A percentile compares a stretch with the other conserved stretches of the same genome.
Conservation (phyloP, 2,797 vertebrate genomes). For the Gouania willdenowi region DNA sequence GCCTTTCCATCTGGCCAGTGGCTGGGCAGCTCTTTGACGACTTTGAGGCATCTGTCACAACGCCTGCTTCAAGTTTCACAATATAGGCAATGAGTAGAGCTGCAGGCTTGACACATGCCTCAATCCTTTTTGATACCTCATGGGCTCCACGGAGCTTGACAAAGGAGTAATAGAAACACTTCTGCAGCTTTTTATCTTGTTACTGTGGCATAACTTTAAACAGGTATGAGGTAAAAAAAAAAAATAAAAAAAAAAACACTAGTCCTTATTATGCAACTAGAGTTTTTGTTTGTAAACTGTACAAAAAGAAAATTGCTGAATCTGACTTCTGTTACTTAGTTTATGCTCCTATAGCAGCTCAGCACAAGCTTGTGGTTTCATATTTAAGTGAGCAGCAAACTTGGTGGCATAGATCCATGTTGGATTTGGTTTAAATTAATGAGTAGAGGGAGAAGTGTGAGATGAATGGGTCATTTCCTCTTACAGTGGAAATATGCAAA, state of each 20-base stretch:
- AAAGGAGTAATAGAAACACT: constrained; percentile 5
- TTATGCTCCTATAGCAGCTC: no score
- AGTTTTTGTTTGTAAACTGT: no score
- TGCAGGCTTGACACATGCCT: constrained; percentile 25
- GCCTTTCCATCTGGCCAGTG: constrained; percentile 58
- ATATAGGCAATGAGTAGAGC: constrained; percentile 33
- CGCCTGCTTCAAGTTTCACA: constrained; percentile 39
- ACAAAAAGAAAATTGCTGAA: no score
- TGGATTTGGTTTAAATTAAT: constrained; percentile 51
- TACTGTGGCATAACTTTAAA: no score
- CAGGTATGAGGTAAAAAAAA: no score
- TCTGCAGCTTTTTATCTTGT: no score
- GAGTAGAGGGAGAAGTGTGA: constrained; percentile 16
- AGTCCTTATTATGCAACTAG: no score
- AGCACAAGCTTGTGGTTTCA: background rate
- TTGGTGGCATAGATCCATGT: constrained; percentile 12
- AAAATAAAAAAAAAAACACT: constrained; percentile 2
- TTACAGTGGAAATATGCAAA: constrained; percentile 11
- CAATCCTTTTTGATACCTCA: constrained; percentile 24
- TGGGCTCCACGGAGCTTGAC: constrained; percentile 9
- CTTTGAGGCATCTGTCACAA: constrained; percentile 14
- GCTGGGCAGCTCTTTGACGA: constrained; percentile 47
- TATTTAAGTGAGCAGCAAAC: constrained; percentile 26
- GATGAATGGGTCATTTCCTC: constrained; percentile 30
- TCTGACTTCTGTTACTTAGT: no score